Conservation (phyloP, 2,888 invertebrate genomes). For the Phasia obesa region DNA sequence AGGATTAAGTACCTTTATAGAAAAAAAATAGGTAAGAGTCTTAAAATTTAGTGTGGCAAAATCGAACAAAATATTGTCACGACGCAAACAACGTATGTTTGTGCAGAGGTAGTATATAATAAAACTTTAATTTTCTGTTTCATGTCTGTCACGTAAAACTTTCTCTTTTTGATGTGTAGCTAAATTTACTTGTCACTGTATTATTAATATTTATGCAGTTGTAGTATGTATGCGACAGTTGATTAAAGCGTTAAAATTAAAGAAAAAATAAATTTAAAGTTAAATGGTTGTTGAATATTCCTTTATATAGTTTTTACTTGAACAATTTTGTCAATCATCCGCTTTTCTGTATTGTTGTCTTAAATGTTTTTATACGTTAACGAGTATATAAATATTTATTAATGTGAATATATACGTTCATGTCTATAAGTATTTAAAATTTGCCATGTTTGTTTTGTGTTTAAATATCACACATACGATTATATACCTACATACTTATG, state of each 20-base stretch:
- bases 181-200: too few species aligned
- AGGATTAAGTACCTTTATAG: too few species aligned
- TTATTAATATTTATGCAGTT: too few species aligned
- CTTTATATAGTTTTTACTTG: slow-evolving; percentile 17
- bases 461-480: slow-evolving; percentile 9
- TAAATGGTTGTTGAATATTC: slow-evolving; percentile 28
- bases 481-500: not conserved
- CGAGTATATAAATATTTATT: slow-evolving; percentile 20
- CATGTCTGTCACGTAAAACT: too few species aligned
- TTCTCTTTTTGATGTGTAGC: too few species aligned
- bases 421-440: not conserved
- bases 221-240: slow-evolving; percentile 27
- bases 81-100: too few species aligned
- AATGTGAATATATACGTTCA: not conserved
- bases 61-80: too few species aligned
- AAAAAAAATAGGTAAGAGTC: too few species aligned
- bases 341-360: slow-evolving; percentile 13
- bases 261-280: slow-evolving; percentile 18
- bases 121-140: too few species aligned
- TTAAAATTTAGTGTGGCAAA: too few species aligned
- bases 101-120: too few species aligned
- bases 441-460: not conserved
- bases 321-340: slow-evolving; percentile 43
- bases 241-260: slow-evolving; percentile 22
- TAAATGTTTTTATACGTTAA: slow-evolving; percentile 3